These are phyloP conservation scores for Achroia grisella DNA, from an alignment of 1,140 invertebrate species.

Conservation along the genomic window DNA sequence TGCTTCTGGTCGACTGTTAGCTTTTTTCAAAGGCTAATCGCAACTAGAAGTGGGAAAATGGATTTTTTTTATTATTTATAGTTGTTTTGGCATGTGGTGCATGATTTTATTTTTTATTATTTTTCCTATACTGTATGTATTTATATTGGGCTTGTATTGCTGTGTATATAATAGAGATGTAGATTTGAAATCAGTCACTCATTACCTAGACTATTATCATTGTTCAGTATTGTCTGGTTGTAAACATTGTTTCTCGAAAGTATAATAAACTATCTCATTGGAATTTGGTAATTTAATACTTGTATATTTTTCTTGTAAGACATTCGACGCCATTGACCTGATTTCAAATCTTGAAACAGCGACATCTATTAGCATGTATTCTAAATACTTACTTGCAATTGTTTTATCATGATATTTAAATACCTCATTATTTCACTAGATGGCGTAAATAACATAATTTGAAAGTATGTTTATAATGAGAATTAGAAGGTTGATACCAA, in stretches of 20 bases:
- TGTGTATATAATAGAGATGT: constrained; percentile 13
- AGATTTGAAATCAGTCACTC: constrained; percentile 57
- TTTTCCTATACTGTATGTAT: constrained; percentile 9
- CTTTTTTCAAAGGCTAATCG: background rate
- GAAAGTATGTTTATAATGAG: no score
- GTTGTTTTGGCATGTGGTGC: constrained; percentile 11
- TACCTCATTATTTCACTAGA: constrained; percentile 26
- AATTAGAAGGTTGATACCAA: no score
- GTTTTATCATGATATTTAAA: background rate
- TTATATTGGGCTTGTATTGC: constrained; percentile 23
- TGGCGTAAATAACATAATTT: constrained; percentile 31
- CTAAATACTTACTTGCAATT: constrained; percentile 5
- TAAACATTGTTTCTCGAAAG: constrained; percentile 6
- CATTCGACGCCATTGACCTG: constrained; percentile 29
- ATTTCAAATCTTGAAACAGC: constrained; percentile 54
- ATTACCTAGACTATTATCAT: constrained; percentile 43
- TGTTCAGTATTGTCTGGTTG: constrained; percentile 36
- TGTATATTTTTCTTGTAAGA: constrained; percentile 3
- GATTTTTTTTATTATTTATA: constrained; percentile 3
- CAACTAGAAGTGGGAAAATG: background rate
- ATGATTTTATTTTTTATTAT: constrained; percentile 7
- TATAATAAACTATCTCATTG: constrained; percentile 37
- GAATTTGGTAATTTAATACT: constrained; percentile 31
- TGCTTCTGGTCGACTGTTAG: background rate
- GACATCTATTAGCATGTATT: constrained; percentile 49